Evolutionary conservation across 1,140 invertebrate species (phyloP), one percentile per base, ranked within the genome.

Genomic region (Drosophila gunungcola): DNA sequence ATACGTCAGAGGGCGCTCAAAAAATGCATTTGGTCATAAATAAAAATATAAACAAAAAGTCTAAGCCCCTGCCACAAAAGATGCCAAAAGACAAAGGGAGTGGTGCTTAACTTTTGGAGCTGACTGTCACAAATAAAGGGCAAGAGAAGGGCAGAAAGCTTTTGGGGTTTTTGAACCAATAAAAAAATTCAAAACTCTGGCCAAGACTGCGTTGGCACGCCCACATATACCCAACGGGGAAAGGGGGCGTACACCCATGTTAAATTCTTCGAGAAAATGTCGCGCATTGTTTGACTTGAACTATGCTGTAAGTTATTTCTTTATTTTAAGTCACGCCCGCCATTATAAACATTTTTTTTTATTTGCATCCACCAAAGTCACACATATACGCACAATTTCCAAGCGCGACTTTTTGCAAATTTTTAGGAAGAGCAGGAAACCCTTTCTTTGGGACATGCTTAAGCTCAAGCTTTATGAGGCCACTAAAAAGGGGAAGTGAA

Each of bases 251-350:
- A 55, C 63, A 70, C 70, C 41, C 72, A 75, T 76, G 67, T 79
- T 76, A 83, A 88, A 89, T 83, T 79, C 56, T 85, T 77, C 49
- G 75, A 73, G 75, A 76, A 73, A 75, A 64, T 64, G 84, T 76
- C 75, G 79, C 70, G 83, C 83, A 88, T 88, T 86, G 83, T 86
- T 88, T 88, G 76, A 80, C 75, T 80, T 42, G 70, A 89, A 79
- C 79, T 89, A 88, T 88, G 78, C 67, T 65, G 55, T 53, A 83
- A 85, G 80, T 89, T 88, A 88, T 88, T 88, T 88, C 84, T 88
- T 83, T 88, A 89, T 88, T 88, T 89, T 83, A 88, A 88, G 83
- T 88, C 75, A 77, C 76, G 48, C 65, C 16, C 61, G 67, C 21
- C 76, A 80, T 73, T 80, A 63, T 77, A 52, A 72, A 61, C 60